These are phyloP conservation scores for Rhaphigaster nebulosa DNA, from an alignment of 2,888 invertebrate species.

Conservation along the genomic window DNA sequence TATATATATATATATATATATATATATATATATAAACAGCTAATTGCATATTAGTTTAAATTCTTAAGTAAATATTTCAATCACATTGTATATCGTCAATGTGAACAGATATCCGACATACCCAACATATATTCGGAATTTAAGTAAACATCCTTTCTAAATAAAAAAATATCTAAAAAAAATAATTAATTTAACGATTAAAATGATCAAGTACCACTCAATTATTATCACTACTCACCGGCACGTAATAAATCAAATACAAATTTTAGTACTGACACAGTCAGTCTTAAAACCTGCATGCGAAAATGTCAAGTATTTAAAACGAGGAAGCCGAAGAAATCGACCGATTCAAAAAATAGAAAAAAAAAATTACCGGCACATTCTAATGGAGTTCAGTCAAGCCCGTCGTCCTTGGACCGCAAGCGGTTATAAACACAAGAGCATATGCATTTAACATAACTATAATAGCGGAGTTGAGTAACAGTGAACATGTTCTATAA, in stretches of 20 bases:
- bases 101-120: too few species aligned
- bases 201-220: background rate
- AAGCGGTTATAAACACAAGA: background rate
- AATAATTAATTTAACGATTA: too few species aligned
- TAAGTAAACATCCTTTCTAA: too few species aligned
- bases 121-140: too few species aligned
- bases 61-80: too few species aligned
- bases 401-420: background rate
- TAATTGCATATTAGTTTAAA: background rate
- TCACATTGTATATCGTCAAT: too few species aligned
- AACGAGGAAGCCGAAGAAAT: background rate
- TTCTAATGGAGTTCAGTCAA: background rate
- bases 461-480: background rate
- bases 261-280: background rate
- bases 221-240: background rate
- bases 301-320: background rate
- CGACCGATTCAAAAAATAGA: constrained; percentile 16
- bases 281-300: background rate
- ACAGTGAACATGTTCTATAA: background rate
- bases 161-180: too few species aligned
- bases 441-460: background rate
- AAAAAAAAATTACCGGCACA: background rate
- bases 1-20: too few species aligned
- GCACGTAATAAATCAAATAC: background rate
- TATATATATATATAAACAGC: too few species aligned